Percentiles rank a stretch among this genome's conserved stretches.
phyloP scores from a whole-genome alignment of 2,888 invertebrate species.

The Pocota personata region DNA sequence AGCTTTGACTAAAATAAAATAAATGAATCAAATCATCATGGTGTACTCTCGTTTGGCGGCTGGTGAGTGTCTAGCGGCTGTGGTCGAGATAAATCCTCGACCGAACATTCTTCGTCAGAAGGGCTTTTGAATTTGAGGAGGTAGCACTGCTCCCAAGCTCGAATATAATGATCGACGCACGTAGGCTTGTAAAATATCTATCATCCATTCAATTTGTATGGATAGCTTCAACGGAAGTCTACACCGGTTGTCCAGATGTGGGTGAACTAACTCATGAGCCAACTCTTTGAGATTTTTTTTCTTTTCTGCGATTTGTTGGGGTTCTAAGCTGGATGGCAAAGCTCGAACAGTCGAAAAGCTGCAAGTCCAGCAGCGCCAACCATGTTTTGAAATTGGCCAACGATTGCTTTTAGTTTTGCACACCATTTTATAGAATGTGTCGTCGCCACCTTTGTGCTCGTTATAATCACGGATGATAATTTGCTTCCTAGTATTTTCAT shows the following conservation, averaged over 20 bases:
- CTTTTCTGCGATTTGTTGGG: not conserved
- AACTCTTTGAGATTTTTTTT: not conserved
- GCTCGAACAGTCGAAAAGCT: not conserved
- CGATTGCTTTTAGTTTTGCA: not conserved
- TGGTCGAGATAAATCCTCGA: not conserved
- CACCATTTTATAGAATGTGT: conserved; percentile 14
- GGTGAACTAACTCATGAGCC: not conserved
- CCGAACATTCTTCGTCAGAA: not conserved
- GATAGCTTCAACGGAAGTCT: not conserved
- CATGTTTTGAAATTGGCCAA: conserved; percentile 5
- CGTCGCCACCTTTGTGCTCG: no score
- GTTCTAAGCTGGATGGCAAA: not conserved
- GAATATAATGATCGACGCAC: no score
- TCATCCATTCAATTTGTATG: not conserved
- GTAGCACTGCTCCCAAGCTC: not conserved
- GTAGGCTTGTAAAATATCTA: no score
- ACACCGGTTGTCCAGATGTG: not conserved
- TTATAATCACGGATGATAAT: no score
- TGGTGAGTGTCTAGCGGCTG: not conserved
- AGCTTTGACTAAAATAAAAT: no score
- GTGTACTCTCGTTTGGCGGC: not conserved
- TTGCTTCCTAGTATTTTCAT: not conserved
- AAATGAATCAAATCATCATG: no score
- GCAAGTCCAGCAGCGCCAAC: conserved; percentile 1
- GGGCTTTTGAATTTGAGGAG: not conserved